Conservation (phyloP, 2,888 invertebrate species). For the Dendrolimus pini region DNA sequence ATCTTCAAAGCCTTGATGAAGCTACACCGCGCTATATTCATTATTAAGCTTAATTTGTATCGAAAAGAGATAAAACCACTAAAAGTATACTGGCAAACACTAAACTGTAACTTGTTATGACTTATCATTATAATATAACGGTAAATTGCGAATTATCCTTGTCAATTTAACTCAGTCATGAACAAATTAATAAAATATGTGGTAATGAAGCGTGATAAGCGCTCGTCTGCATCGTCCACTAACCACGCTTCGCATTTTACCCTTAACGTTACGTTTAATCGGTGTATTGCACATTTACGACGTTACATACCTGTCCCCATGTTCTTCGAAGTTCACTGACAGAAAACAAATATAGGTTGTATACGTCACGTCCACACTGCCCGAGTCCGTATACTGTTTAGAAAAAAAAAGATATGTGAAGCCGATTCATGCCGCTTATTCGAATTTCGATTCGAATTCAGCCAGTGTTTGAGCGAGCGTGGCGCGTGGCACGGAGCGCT, state of each 20-base stretch:
- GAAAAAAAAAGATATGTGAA: not conserved
- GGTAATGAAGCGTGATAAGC: not conserved
- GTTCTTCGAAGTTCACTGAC: not conserved
- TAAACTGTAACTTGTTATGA: too few relatives aligned
- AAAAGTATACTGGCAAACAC: too few relatives aligned
- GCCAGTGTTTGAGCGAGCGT: not conserved
- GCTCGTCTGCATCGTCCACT: not conserved
- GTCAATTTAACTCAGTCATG: too few relatives aligned
- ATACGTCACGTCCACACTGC: not conserved
- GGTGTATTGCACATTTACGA: not conserved
- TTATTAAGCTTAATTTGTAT: too few relatives aligned
- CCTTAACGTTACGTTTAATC: not conserved
- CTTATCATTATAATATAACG: too few relatives aligned
- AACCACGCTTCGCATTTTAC: not conserved
- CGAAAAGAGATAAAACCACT: too few relatives aligned
- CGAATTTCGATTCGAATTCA: not conserved
- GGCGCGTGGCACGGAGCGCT: not conserved
- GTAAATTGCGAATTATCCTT: too few relatives aligned
- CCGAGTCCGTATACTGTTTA: not conserved
- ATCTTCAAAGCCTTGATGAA: too few relatives aligned
- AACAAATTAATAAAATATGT: too few relatives aligned
- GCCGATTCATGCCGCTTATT: not conserved
- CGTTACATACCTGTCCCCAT: not conserved
- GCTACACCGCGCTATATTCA: too few relatives aligned
- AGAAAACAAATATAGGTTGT: not conserved